These are phyloP conservation scores for Ernsta delagoae DNA, from an alignment of 2,888 invertebrate genomes.

Conservation along the genomic window DNA sequence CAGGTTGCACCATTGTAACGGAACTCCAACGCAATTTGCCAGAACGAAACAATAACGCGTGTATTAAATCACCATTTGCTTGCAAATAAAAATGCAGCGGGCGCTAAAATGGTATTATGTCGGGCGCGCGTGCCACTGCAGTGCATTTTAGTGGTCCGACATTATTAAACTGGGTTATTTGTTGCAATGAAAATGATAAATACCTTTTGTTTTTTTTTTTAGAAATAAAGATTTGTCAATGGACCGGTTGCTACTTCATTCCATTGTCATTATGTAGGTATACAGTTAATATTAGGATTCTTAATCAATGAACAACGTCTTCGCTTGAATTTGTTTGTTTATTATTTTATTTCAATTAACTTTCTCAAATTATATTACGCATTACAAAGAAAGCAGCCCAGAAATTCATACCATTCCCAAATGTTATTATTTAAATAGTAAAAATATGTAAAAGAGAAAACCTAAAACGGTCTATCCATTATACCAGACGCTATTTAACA, in stretches of 20 bases:
- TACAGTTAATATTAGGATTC: too few relatives aligned
- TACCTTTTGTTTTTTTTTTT: too few relatives aligned
- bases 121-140: neutral
- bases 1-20: neutral
- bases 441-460: neutral
- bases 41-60: constrained; percentile 23
- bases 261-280: too few relatives aligned
- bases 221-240: too few relatives aligned
- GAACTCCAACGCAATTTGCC: constrained; percentile 8
- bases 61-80: constrained; percentile 21
- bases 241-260: too few relatives aligned
- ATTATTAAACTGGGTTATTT: constrained; percentile 13
- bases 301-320: too few relatives aligned
- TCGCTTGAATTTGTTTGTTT: too few relatives aligned
- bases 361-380: too few relatives aligned
- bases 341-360: too few relatives aligned
- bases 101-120: constrained; percentile 18
- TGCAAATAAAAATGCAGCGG: constrained; percentile 23
- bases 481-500: neutral
- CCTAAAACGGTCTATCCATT: neutral
- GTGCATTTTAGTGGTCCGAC: constrained; percentile 13
- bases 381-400: too few relatives aligned
- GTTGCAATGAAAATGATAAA: neutral
- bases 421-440: neutral
- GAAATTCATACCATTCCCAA: neutral